A percentile compares a stretch with the other conserved stretches of the same genome.
Evolutionary conservation across 2,888 invertebrate species (phyloP).

Genomic region (Mesorhabditis belari): DNA sequence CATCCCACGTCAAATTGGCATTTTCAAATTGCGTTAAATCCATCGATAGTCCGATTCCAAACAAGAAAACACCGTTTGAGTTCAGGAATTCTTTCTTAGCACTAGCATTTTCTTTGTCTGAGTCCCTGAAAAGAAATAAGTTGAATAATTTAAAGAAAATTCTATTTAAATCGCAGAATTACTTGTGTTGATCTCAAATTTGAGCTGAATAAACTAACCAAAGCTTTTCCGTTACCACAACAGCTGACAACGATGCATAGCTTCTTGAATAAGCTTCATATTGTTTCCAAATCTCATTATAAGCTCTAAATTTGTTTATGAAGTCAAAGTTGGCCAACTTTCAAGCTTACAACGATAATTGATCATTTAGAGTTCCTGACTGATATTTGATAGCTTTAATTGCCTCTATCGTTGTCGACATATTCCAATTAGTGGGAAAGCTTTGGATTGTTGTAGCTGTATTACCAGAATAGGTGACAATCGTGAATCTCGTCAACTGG

Average conservation of each 20-base stretch:
- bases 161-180: too few relatives aligned
- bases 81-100: too few relatives aligned
- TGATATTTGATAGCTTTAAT: neutral
- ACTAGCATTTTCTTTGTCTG: too few relatives aligned
- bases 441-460: neutral
- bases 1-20: too few relatives aligned
- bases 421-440: neutral
- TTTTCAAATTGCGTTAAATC: too few relatives aligned
- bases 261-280: neutral
- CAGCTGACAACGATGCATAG: neutral
- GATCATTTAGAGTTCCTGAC: too few relatives aligned
- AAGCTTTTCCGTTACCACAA: neutral
- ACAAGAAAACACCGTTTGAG: too few relatives aligned
- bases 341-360: too few relatives aligned
- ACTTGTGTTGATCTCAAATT: too few relatives aligned
- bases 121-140: too few relatives aligned
- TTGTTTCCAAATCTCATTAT: neutral
- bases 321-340: neutral
- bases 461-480: neutral
- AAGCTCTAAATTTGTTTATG: neutral
- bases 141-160: too few relatives aligned
- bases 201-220: neutral
- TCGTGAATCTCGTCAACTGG: neutral
- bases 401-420: neutral
- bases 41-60: too few relatives aligned